Conservation (phyloP, 2,113 vertebrate genomes). For the Campylorhamphus procurvoides region DNA sequence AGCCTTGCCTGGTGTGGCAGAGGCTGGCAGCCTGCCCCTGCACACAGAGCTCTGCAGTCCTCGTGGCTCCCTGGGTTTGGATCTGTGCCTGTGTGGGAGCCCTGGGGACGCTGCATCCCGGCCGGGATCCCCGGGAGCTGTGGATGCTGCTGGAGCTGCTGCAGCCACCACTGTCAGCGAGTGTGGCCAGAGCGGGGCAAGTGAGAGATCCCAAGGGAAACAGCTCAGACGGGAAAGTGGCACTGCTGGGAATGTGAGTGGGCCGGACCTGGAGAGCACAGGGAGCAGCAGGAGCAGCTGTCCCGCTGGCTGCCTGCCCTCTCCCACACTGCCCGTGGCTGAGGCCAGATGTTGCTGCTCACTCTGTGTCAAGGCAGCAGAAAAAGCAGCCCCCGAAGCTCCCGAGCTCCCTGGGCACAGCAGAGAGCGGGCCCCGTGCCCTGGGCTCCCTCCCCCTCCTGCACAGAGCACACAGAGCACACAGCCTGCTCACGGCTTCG, state of each 20-base stretch:
- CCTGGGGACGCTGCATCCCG: background rate
- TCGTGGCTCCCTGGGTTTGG: background rate
- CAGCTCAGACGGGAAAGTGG: background rate
- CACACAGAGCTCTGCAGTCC: background rate
- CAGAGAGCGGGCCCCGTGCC: background rate
- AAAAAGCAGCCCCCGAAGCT: background rate
- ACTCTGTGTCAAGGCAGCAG: background rate
- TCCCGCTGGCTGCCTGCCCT: background rate
- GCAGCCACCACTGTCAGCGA: rapidly evolving
- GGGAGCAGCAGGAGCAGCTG: background rate
- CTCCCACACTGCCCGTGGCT: background rate
- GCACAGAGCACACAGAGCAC: rapidly evolving
- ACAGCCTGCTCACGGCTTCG: background rate
- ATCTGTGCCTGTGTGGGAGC: rapidly evolving
- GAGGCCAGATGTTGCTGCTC: background rate
- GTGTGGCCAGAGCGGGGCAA: background rate
- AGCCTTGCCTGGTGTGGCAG: rapidly evolving
- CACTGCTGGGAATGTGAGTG: background rate
- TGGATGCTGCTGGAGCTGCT: background rate
- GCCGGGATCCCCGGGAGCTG: rapidly evolving
- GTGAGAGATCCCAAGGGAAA: background rate
- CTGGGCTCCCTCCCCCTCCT: background rate
- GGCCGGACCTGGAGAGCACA: background rate
- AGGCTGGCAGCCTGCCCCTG: background rate
- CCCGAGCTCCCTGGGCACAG: background rate